A percentile compares a stretch with the other conserved stretches of the same genome.
Conservation (phyloP, 1,140 invertebrate genomes). For the Phymorhynchus buccinoides region DNA sequence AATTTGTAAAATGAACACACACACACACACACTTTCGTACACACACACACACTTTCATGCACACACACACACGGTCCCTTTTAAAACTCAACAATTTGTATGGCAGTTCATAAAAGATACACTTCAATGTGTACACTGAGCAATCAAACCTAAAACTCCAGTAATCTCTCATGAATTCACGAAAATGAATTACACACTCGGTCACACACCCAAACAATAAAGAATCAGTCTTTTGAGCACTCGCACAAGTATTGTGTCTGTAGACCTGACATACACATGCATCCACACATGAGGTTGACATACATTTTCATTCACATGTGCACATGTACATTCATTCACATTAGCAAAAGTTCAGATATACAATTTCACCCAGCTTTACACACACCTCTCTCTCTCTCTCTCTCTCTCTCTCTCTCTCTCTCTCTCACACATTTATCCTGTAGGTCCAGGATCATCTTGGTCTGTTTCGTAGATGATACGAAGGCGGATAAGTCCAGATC, state of each 20-base stretch:
- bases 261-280: not conserved
- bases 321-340: slow-evolving; percentile 16
- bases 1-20: not conserved
- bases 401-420: too few species aligned
- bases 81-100: too few species aligned
- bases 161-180: not conserved
- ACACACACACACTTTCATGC: not conserved
- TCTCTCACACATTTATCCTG: slow-evolving; percentile 4
- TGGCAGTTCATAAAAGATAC: not conserved
- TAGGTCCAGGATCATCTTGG: slow-evolving; percentile 43
- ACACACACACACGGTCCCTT: not conserved
- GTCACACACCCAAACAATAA: not conserved
- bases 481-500: slow-evolving; percentile 59
- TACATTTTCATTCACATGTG: not conserved
- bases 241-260: not conserved
- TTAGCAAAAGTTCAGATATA: not conserved
- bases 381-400: too few species aligned
- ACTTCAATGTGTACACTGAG: not conserved
- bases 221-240: not conserved
- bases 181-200: not conserved
- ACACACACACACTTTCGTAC: not conserved
- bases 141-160: not conserved
- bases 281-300: not conserved
- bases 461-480: slow-evolving; percentile 61
- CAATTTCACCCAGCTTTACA: too few species aligned